Evolutionary conservation across 2,797 vertebrate species (phyloP), one percentile per base, ranked within the genome.

Genomic region (Eupleurogrammus muticus): DNA sequence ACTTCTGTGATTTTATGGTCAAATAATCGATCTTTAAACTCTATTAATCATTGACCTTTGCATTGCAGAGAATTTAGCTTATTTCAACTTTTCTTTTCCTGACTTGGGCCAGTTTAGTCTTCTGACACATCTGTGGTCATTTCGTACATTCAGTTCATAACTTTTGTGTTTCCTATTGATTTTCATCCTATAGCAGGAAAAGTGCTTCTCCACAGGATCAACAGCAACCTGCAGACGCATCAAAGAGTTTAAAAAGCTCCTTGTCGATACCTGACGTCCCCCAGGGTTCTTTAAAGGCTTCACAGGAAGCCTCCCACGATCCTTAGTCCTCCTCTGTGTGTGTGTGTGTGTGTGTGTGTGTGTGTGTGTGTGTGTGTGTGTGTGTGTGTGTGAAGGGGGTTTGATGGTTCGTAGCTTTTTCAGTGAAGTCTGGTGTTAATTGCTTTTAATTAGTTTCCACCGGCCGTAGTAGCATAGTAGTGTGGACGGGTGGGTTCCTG

Each of bases 291-390:
- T 68, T 73, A 73, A n/a, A 80, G 64, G 71, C 34, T 66, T 61
- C 47, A 50, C 64, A 69, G 59, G 56, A 68, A 55, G 36, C 73
- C 75, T 85, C 83, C 83, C 90, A 86, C 64, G 73, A 75, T 75
- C 80, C 51, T 16, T 1, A 28, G 23, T 51, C 73, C 44, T n/a
- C n/a, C n/a, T n/a, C 73, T 32, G 12, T 56, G 75, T 32, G 58
- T 61, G 56, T 10, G 68, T 58, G 24, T 34, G 58, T 10, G 34
- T 8, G 32, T 8, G 32, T 8, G 32, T 8, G 32, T 34, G 32
- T 34, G 32, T 34, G 32, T 34, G 32, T 34, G 32, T 4, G 32
- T 40, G 38, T 42, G 38, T 42, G 38, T 57, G 21, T n/a, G 21
- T 28, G 28, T 28, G 28, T 28, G 6, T 28, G 28, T 28, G 3